Conservation (phyloP, 2,113 vertebrate genomes). For the Sprattus sprattus region DNA sequence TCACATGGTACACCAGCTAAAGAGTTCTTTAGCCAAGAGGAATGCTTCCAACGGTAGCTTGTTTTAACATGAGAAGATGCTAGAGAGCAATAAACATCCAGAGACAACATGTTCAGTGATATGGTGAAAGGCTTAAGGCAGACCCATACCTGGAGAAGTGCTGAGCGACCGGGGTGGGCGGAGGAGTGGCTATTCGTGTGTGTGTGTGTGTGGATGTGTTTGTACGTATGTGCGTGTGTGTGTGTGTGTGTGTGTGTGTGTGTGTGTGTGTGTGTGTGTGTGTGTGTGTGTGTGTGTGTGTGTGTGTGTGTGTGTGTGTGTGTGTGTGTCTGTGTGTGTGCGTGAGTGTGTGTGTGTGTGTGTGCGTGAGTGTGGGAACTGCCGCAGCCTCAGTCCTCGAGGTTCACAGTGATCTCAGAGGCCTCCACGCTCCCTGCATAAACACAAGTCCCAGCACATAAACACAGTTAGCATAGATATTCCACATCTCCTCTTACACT, state of each 20-base stretch:
- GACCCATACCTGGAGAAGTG: neutral
- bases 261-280: neutral
- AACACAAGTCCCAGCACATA: constrained; percentile 5
- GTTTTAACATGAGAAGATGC: neutral
- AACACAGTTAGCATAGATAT: neutral
- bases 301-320: neutral
- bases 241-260: no score
- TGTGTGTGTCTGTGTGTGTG: neutral
- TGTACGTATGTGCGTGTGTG: no score
- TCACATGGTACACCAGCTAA: neutral
- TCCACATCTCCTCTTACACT: neutral
- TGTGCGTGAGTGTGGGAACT: neutral
- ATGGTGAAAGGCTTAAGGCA: neutral
- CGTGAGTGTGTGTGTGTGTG: neutral
- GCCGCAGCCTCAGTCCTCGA: neutral
- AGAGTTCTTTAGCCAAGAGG: neutral
- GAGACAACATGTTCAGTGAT: neutral
- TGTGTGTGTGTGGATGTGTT: no score
- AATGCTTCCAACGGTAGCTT: neutral
- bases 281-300: neutral
- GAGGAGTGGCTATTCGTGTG: neutral
- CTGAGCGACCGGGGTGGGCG: neutral
- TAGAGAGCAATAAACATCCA: neutral
- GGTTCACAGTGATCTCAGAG: neutral
- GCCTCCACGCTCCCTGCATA: constrained; percentile 22